Conservation (phyloP, 2,888 invertebrate genomes). For the Acleris laterana region DNA sequence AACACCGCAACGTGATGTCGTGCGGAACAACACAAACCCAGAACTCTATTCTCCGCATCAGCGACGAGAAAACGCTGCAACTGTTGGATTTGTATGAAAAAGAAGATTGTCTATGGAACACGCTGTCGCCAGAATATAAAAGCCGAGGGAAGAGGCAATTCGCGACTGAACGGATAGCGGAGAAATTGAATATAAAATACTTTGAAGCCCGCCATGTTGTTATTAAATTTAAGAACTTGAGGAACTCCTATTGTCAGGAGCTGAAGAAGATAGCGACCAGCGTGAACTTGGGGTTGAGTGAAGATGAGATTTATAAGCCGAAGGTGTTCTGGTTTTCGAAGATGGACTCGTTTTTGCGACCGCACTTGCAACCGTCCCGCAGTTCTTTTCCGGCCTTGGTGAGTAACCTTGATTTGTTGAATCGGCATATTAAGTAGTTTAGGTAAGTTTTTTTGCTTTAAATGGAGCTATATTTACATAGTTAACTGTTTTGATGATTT, state of each 20-base stretch:
- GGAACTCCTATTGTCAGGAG: constrained; percentile 66
- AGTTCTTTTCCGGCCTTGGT: constrained; percentile 9
- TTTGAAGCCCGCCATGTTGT: constrained; percentile 58
- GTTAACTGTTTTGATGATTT: too few relatives aligned
- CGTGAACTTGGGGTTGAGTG: constrained; percentile 25
- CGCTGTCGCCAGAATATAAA: constrained; percentile 49
- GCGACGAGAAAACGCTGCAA: constrained; percentile 48
- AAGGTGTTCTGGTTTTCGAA: constrained; percentile 56
- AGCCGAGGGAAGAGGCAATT: constrained; percentile 44
- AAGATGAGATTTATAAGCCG: constrained; percentile 50
- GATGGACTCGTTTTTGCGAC: constrained; percentile 60
- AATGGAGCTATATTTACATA: too few relatives aligned
- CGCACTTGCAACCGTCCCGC: constrained; percentile 49
- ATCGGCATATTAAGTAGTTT: neutral
- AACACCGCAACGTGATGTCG: neutral
- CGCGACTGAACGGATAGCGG: constrained; percentile 55
- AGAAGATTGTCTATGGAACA: constrained; percentile 62
- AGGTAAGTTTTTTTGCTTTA: neutral
- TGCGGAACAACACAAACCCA: constrained; percentile 33
- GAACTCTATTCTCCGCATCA: constrained; percentile 49
- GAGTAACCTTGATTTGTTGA: constrained; percentile 6
- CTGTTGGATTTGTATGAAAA: constrained; percentile 55
- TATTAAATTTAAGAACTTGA: constrained; percentile 65
- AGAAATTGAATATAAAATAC: constrained; percentile 51
- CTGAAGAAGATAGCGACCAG: constrained; percentile 58